A percentile compares a stretch with the other conserved stretches of the same genome.
These are phyloP conservation scores for Coelinius sp. DNA, from an alignment of 2,888 invertebrate genomes.

Conservation along the genomic window DNA sequence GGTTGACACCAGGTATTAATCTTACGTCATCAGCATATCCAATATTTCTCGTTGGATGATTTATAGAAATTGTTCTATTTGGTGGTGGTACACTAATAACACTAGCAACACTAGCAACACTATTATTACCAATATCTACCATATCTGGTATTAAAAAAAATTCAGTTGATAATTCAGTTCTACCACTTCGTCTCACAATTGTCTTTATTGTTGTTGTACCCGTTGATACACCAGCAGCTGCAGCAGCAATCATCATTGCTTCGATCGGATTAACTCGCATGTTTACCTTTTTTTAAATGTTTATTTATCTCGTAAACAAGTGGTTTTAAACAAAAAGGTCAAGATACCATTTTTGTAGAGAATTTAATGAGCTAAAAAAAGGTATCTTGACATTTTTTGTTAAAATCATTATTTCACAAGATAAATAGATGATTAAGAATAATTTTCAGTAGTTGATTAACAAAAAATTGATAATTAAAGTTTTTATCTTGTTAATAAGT, in stretches of 20 bases:
- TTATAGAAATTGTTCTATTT: constrained; percentile 63
- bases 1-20: constrained; percentile 46
- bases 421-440: too few relatives aligned
- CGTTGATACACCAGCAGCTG: constrained; percentile 54
- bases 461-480: too few relatives aligned
- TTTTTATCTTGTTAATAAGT: too few relatives aligned
- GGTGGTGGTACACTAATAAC: constrained; percentile 67
- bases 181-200: constrained; percentile 63
- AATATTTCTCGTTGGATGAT: constrained; percentile 61
- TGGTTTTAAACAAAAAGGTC: too few relatives aligned
- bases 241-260: constrained; percentile 66
- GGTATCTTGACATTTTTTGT: too few relatives aligned
- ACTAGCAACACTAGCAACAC: constrained; percentile 59
- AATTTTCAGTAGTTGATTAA: too few relatives aligned
- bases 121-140: constrained; percentile 58
- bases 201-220: constrained; percentile 51
- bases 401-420: too few relatives aligned
- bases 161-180: constrained; percentile 87
- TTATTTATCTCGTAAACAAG: too few relatives aligned
- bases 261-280: constrained; percentile 66
- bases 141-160: constrained; percentile 82
- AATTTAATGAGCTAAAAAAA: too few relatives aligned
- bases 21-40: constrained; percentile 46
- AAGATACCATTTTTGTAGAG: too few relatives aligned
- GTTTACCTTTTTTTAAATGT: constrained; percentile 30